Evolutionary conservation across 2,113 vertebrate genomes (phyloP), one percentile per base, ranked within the genome.

Genomic region (Corythornis cristatus): DNA sequence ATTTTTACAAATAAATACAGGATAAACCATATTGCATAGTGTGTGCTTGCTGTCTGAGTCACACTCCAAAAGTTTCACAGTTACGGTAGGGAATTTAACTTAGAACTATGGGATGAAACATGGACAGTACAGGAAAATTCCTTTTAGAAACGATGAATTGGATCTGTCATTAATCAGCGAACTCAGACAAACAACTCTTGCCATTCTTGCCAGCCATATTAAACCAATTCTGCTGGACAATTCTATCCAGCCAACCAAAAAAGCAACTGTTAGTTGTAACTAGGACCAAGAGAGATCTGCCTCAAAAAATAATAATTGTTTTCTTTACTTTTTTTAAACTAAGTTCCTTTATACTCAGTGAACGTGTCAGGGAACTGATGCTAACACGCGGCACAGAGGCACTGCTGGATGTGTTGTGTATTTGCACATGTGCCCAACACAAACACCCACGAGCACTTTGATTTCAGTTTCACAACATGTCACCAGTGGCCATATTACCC

Each of bases 21-120:
- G 95, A 96, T 97, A 97, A 97, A 96, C 97, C 98, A 97, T 98
- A 97, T 99, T 99, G 98, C 98, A 99, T 99, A 99, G 98, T 98
- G 97, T 97, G 98, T 97, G 97, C 97, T 98, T 98, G 97, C 98
- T 95, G 97, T 98, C 98, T 86, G 96, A 94, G 94, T 98, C 97
- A 96, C 97, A 97, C 98, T 95, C 97, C 67, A 95, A 96, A 96
- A 96, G 93, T 98, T 98, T 98, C 97, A 98, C 97, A 97, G 97
- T 98, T 96, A 89, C 75, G 93, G 95, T 93, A 97, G 97, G 97
- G 93, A 93, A 91, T 93, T 94, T 53, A 91, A 86, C 60, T 93
- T 76, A 92, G 23, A 88, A 83, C 87, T 73, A 93, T 26, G 78
- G 94, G 94, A 96, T 96, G 94, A 93, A 96, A 94, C 86, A 80